phyloP scores from a whole-genome alignment of 2,797 vertebrate species.

The Otus scops region DNA sequence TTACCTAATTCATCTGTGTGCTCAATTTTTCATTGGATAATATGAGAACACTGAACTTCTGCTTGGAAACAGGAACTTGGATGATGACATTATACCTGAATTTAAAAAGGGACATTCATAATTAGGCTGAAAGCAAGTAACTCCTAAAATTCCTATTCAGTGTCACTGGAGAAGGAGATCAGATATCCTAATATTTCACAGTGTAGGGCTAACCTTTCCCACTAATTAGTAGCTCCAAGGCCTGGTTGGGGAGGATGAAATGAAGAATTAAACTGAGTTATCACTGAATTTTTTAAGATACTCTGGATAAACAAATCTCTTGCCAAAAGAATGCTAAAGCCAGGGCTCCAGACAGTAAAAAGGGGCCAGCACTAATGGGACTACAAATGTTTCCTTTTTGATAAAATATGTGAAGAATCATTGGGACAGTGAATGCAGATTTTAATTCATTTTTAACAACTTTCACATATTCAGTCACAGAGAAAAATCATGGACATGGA shows the following conservation, averaged over 20 bases:
- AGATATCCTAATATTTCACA: neutral
- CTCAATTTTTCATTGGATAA: neutral
- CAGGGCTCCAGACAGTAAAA: neutral
- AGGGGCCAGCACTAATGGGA: neutral
- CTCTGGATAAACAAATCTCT: neutral
- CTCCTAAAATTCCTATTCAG: neutral
- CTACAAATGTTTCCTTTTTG: neutral
- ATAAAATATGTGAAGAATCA: neutral
- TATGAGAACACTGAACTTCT: neutral
- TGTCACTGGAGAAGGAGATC: neutral
- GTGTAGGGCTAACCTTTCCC: conserved; percentile 5
- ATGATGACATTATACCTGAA: neutral
- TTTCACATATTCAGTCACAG: neutral
- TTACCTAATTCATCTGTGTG: neutral
- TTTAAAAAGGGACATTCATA: neutral
- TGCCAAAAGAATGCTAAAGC: neutral
- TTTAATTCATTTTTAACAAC: neutral
- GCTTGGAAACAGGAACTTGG: neutral
- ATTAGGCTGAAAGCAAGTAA: neutral
- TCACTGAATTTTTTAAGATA: neutral
- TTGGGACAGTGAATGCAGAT: neutral
- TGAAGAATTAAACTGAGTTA: conserved; percentile 28
- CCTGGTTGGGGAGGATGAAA: neutral
- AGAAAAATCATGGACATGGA: neutral
- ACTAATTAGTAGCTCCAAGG: conserved; percentile 3